phyloP scores from a whole-genome alignment of 2,113 vertebrate genomes.

The Ochotona curzoniae region DNA sequence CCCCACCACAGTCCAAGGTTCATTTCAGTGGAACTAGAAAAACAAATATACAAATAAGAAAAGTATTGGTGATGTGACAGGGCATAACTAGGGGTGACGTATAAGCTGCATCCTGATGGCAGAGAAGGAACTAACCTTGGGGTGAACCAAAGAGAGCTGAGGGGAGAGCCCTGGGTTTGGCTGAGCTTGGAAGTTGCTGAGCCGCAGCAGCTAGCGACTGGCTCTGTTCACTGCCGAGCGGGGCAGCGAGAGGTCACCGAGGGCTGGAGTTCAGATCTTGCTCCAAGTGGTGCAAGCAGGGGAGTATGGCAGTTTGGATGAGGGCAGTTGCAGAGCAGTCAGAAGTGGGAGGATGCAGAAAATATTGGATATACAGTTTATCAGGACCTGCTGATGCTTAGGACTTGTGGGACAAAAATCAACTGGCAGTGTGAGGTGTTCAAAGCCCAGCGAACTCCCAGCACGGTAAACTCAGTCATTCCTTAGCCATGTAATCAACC shows the following conservation, averaged over 20 bases:
- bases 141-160: neutral
- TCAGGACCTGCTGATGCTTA: neutral
- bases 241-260: neutral
- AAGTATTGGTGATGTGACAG: neutral
- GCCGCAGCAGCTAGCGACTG: neutral
- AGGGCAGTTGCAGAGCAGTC: neutral
- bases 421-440: neutral
- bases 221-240: neutral
- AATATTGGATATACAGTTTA: neutral
- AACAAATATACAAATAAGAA: neutral
- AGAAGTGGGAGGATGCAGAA: neutral
- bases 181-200: neutral
- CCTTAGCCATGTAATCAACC: neutral
- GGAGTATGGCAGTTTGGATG: neutral
- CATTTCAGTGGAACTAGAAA: neutral
- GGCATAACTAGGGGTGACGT: neutral
- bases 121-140: neutral
- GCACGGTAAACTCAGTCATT: neutral
- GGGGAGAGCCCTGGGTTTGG: neutral
- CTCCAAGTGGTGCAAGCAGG: neutral
- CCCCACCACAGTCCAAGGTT: neutral
- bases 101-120: neutral
- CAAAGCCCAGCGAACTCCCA: neutral
- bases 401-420: neutral
- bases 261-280: neutral